Evolutionary conservation across 2,888 invertebrate species (phyloP), one percentile per base, ranked within the genome.

Genomic region (Halictus quadricinctus): DNA sequence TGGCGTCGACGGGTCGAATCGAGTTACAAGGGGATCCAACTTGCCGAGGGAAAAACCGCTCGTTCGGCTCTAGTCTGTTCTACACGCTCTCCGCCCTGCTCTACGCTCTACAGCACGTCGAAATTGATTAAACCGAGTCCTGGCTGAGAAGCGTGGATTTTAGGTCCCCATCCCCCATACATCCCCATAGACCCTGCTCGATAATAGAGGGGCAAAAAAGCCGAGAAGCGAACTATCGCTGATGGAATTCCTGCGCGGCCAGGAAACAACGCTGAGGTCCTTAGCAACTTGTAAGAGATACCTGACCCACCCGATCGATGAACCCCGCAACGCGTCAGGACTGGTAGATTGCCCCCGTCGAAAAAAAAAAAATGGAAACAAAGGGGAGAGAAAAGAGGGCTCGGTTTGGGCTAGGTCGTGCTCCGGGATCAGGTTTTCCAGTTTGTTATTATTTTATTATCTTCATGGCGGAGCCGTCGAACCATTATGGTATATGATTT

Each of bases 81-180:
- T 25, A 6, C 25, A 15, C 60, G 54, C 21, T 54, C 54, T 21
- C 15, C 36, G 50, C 18, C 13, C 18, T 18, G 50, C 50, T 60
- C 60, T 25, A 25, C 60, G 25, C 58, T 58, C 60, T 15, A 15
- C 15, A 60, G 41, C 2, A 13, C 41, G 48, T n/a, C 12, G 75
- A 74, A 72, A 80, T 80, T 82, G 70, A 80, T 82, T 82, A 80
- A 80, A 54, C 60, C 60, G 25, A 46, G 70, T 69, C 46, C 29
- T 64, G 7, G 5, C 50, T n/a, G 21, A 18, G 80, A 72, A 74
- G 58, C 41, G 36, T 48, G 48, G 46, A 48, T 66, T 13, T 54
- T 15, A n/a, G 76, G 18, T 29, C 18, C 18, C 66, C 29, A 36
- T 36, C n/a, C 46, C 4, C 41, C 5, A 12, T 29, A 29, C 12